Percentiles rank a stretch among this genome's conserved stretches.
These are phyloP conservation scores for Anthrax anthrax DNA, from an alignment of 2,888 invertebrate species.

Conservation along the genomic window DNA sequence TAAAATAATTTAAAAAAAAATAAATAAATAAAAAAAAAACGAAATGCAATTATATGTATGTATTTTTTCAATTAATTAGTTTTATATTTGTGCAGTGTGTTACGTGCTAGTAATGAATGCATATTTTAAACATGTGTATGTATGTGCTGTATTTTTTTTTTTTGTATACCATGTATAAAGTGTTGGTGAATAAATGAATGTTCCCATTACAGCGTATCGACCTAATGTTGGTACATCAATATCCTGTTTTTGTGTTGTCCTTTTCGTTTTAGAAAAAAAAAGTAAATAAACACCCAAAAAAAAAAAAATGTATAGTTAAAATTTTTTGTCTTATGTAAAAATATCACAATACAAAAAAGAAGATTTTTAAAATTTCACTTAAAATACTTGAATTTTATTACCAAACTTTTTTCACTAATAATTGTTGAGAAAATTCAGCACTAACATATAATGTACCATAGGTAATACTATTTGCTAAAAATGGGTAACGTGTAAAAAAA, in stretches of 20 bases:
- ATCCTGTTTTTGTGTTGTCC: constrained; percentile 20
- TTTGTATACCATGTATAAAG: constrained; percentile 42
- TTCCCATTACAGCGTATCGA: constrained; percentile 47
- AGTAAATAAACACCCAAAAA: neutral
- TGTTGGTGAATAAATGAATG: constrained; percentile 43
- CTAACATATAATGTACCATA: constrained; percentile 66
- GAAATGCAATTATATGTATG: constrained; percentile 1
- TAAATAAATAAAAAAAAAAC: constrained; percentile 5
- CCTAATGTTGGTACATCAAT: constrained; percentile 40
- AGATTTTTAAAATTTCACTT: neutral
- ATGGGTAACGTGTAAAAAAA: constrained; percentile 37
- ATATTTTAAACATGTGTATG: too few relatives aligned
- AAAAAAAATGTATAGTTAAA: neutral
- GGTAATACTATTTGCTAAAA: constrained; percentile 43
- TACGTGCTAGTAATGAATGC: too few relatives aligned
- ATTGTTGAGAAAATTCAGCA: constrained; percentile 69
- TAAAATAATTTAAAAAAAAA: too few relatives aligned
- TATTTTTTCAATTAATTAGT: too few relatives aligned
- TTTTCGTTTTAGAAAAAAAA: neutral
- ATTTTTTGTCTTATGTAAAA: too few relatives aligned
- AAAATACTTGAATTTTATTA: constrained; percentile 32
- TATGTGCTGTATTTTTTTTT: too few relatives aligned
- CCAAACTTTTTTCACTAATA: constrained; percentile 51
- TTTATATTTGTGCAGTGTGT: too few relatives aligned
- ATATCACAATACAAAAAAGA: neutral